Conservation (phyloP, 2,888 invertebrate genomes). For the Hirtodrosophila confusa region DNA sequence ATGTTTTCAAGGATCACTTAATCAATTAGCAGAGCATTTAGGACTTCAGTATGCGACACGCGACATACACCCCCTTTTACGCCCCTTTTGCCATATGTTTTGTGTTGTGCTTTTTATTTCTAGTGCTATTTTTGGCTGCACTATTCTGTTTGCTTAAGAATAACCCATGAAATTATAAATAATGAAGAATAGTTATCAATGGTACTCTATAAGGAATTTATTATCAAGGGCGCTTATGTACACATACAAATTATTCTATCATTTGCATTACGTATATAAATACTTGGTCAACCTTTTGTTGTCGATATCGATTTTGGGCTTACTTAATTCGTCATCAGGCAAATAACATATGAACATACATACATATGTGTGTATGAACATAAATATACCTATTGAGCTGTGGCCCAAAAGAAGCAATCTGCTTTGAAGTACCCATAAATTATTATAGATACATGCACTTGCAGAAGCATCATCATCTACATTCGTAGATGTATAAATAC, state of each 20-base stretch:
- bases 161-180: constrained; percentile 31
- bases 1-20: constrained; percentile 14
- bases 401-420: too few species aligned
- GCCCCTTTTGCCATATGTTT: too few species aligned
- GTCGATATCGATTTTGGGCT: constrained; percentile 34
- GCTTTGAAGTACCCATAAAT: too few species aligned
- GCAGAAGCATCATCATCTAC: too few species aligned
- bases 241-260: constrained; percentile 1
- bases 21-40: constrained; percentile 44
- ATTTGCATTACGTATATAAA: constrained; percentile 29
- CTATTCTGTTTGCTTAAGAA: constrained; percentile 25
- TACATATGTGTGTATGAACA: too few species aligned
- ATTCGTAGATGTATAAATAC: too few species aligned
- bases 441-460: too few species aligned
- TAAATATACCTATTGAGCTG: too few species aligned
- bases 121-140: constrained; percentile 28
- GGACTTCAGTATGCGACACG: constrained; percentile 11
- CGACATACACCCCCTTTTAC: not conserved
- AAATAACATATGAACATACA: constrained; percentile 6
- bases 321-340: constrained; percentile 8
- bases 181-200: constrained; percentile 26
- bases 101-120: not conserved
- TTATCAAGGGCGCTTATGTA: constrained; percentile 27
- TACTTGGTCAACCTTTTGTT: constrained; percentile 10
- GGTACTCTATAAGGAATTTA: constrained; percentile 17